Conservation (phyloP, 2,113 vertebrate genomes). For the Varanus komodoensis region DNA sequence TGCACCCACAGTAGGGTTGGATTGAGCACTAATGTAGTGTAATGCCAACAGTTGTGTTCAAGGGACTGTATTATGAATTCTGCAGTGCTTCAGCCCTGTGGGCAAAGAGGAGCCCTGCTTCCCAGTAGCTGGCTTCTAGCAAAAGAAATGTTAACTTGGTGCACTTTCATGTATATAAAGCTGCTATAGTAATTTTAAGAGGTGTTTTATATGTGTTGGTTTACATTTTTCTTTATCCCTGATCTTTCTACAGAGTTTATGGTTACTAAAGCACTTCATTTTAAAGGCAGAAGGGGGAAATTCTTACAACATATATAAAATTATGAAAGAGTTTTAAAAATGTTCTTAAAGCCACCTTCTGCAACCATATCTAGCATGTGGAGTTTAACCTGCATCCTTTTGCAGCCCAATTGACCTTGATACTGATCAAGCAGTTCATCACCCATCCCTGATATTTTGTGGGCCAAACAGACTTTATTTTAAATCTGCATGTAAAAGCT, state of each 20-base stretch:
- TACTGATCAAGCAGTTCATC: neutral
- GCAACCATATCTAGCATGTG: neutral
- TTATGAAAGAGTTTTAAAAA: slow-evolving; percentile 6
- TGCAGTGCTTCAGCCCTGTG: neutral
- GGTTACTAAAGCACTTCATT: neutral
- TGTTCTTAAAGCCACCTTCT: neutral
- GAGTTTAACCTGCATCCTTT: neutral
- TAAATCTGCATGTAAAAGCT: too few relatives aligned
- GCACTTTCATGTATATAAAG: neutral
- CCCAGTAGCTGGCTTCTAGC: neutral
- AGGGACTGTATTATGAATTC: neutral
- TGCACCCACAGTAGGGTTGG: too few relatives aligned
- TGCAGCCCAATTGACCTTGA: neutral
- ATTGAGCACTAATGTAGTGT: neutral
- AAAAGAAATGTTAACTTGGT: neutral
- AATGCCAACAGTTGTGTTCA: neutral
- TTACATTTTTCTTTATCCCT: neutral
- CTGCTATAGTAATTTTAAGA: slow-evolving; percentile 16
- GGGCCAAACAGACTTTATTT: too few relatives aligned
- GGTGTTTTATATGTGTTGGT: slow-evolving; percentile 25
- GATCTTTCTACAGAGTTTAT: slow-evolving; percentile 7
- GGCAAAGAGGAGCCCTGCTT: neutral
- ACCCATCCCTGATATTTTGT: neutral
- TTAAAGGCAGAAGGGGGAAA: neutral
- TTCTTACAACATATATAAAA: slow-evolving; percentile 9